phyloP scores from a whole-genome alignment of 2,113 vertebrate genomes.

The Xiphophorus hellerii region DNA sequence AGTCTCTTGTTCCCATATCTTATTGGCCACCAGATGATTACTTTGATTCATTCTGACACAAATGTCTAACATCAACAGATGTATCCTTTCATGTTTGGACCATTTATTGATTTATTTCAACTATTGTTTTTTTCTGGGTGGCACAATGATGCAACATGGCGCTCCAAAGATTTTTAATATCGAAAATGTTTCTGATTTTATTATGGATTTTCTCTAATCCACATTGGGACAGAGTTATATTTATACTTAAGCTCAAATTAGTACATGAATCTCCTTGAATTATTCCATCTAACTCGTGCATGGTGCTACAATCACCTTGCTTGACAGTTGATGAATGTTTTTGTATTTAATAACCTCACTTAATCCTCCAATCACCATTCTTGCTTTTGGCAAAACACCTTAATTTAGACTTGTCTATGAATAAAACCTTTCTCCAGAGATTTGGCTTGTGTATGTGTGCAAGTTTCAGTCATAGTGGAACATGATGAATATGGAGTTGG shows the following conservation, averaged over 20 bases:
- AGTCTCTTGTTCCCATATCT: slow-evolving; percentile 23
- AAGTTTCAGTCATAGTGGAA: too few relatives aligned
- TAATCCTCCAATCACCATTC: neutral
- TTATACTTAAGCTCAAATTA: neutral
- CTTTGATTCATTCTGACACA: slow-evolving; percentile 34
- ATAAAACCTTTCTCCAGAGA: too few relatives aligned
- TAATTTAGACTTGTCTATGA: neutral
- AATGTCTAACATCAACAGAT: slow-evolving; percentile 26
- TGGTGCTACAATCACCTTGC: neutral
- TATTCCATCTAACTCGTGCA: neutral
- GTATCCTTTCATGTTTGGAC: neutral
- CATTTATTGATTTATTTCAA: neutral
- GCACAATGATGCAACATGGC: neutral
- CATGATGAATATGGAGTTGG: too few relatives aligned
- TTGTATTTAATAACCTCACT: neutral
- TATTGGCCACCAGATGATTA: slow-evolving; percentile 39
- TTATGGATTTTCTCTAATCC: neutral
- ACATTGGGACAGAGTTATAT: neutral
- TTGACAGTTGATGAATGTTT: neutral
- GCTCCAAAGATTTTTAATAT: neutral
- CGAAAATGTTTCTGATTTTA: too few relatives aligned
- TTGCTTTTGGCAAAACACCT: neutral
- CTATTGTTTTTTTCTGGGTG: neutral
- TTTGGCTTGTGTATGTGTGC: too few relatives aligned
- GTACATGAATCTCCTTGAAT: neutral